Evolutionary conservation across 2,113 vertebrate genomes (phyloP).

Genomic region (Peromyscus maniculatus): DNA sequence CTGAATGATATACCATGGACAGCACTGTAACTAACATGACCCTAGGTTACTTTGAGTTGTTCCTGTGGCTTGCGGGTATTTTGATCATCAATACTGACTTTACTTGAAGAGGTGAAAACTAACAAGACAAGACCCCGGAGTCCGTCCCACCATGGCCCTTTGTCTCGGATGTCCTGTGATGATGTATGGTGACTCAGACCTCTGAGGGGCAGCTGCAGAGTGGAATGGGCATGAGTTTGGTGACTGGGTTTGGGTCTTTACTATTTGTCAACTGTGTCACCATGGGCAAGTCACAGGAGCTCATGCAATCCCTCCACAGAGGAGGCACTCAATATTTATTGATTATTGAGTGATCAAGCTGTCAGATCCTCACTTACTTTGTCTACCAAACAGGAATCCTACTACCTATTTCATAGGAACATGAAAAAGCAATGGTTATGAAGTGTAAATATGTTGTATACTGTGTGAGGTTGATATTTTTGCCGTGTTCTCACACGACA

Average conservation of each 20-base stretch:
- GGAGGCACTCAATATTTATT: not conserved
- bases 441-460: not conserved
- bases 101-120: conserved; percentile 13
- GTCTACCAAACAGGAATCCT: not conserved
- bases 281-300: not conserved
- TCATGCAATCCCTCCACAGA: not conserved
- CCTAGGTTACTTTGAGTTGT: not conserved
- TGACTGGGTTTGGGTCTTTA: not conserved
- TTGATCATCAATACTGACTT: not conserved
- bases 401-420: not conserved
- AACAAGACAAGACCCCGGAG: not conserved
- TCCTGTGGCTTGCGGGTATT: not conserved
- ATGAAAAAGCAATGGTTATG: not conserved
- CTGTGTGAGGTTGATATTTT: not conserved
- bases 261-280: conserved; percentile 28
- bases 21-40: not conserved
- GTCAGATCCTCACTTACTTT: not conserved
- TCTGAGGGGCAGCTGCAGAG: conserved; percentile 2
- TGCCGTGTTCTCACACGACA: not conserved
- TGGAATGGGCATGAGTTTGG: conserved; percentile 30
- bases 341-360: not conserved
- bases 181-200: not conserved
- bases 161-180: not conserved
- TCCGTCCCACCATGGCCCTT: not conserved
- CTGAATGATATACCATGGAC: not conserved